Evolutionary conservation across 2,113 vertebrate species (phyloP), one percentile per base, ranked within the genome.

Genomic region (Hypomesus transpacificus): DNA sequence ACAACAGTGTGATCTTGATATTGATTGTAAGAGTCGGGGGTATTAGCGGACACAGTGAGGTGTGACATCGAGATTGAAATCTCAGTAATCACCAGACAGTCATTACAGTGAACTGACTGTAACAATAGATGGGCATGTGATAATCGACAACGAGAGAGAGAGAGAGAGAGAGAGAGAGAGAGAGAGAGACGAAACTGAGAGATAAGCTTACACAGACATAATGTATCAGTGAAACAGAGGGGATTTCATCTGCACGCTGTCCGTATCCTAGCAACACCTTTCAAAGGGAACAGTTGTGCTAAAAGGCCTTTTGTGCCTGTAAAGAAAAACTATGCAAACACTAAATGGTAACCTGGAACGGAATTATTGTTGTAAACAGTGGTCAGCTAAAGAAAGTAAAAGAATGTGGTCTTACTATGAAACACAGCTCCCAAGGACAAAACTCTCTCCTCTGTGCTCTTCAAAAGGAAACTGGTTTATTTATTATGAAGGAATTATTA

Each of bases 191-290:
- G 39, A 21, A 62, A 39, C 67, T 39, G 65, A 64, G 22, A 51
- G 28, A 68, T 24, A 69, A 61, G 73, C 56, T 57, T 14, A 21
- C 24, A 74, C 59, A 59, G 57, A 70, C 79, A 85, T 56, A 81
- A 74, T 34, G 69, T 71, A 87, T 51, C 83, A 82, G 76, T 76
- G 61, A 81, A 79, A 64, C 81, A 90, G 82, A 84, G 84, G 82
- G 84, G 74, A 88, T 88, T 92, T 92, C 70, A 90, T 90, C 87
- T 89, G 87, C 78, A 82, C 85, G 84, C 73, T 76, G 68, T 82
- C 80, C 72, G 93, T 94, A 91, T 94, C 95, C 92, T 95, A 95
- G 95, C 94, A 96, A 95, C 94, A 90, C 79, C 80, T 87, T 88
- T 92, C 80, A 91, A 92, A 91, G 75, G 77, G 80, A 90, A 77